Evolutionary conservation across 2,888 invertebrate genomes (phyloP).

Genomic region (Alloscopus bannaensis): DNA sequence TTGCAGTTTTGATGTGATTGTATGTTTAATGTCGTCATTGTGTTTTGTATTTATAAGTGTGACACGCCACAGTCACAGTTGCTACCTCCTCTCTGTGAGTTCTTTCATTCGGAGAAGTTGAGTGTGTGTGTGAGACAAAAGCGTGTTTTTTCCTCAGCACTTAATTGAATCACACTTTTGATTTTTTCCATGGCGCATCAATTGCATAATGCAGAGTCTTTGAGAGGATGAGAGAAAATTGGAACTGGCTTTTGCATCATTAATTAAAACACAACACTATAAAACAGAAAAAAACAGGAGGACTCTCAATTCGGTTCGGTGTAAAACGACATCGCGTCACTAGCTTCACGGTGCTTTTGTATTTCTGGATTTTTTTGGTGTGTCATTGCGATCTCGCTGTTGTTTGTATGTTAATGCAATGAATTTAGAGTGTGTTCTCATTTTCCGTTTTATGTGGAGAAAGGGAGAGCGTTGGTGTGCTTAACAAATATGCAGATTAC

Average conservation of each 20-base stretch:
- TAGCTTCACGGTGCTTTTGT: slow-evolving; percentile 28
- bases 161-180: slow-evolving; percentile 65
- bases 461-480: too few relatives aligned
- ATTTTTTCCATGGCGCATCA: slow-evolving; percentile 58
- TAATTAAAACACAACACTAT: slow-evolving; percentile 65
- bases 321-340: slow-evolving; percentile 18
- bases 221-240: slow-evolving; percentile 57
- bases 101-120: slow-evolving; percentile 53
- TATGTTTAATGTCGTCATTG: neutral
- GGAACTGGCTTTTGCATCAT: slow-evolving; percentile 65
- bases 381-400: too few relatives aligned
- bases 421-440: too few relatives aligned
- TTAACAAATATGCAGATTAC: too few relatives aligned
- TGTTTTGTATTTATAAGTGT: slow-evolving; percentile 56
- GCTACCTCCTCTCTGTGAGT: slow-evolving; percentile 42
- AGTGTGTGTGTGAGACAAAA: slow-evolving; percentile 57
- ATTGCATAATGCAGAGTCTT: slow-evolving; percentile 20
- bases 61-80: slow-evolving; percentile 54
- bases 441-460: too few relatives aligned
- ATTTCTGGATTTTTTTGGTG: too few relatives aligned
- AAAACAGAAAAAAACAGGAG: slow-evolving; percentile 66
- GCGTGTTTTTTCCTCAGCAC: slow-evolving; percentile 55
- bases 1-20: slow-evolving; percentile 5
- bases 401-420: slow-evolving; percentile 10
- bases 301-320: slow-evolving; percentile 57